These are phyloP conservation scores for Trissolcus basalis DNA, from an alignment of 1,140 invertebrate species.

Conservation along the genomic window DNA sequence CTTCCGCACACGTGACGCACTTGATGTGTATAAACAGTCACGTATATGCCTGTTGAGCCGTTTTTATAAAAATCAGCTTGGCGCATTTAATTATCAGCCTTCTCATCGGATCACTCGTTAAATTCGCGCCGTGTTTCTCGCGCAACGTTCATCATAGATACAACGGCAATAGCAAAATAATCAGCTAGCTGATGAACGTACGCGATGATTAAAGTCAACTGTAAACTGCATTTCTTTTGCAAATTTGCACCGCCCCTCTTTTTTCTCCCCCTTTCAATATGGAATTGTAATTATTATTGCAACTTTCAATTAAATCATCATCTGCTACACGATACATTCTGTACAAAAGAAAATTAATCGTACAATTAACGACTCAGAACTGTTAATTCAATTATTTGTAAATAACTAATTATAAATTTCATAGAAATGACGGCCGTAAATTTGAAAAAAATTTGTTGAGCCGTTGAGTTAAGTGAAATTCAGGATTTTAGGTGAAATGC, in stretches of 20 bases:
- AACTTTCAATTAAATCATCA: too few species aligned
- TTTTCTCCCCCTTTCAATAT: not conserved
- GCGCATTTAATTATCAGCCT: conserved; percentile 53
- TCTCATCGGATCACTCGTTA: conserved; percentile 49
- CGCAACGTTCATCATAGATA: conserved; percentile 41
- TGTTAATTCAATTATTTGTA: too few species aligned
- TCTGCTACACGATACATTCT: too few species aligned
- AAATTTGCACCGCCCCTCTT: conserved; percentile 5
- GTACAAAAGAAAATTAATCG: too few species aligned
- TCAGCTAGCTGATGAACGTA: conserved; percentile 44
- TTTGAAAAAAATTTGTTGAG: too few species aligned
- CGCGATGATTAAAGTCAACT: conserved; percentile 44
- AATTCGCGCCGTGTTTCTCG: conserved; percentile 41
- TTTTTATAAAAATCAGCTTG: conserved; percentile 37
- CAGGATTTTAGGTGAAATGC: too few species aligned
- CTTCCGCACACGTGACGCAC: conserved; percentile 27
- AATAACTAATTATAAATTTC: too few species aligned
- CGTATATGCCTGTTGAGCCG: conserved; percentile 24
- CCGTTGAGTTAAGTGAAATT: too few species aligned
- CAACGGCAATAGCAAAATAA: conserved; percentile 42
- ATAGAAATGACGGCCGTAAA: too few species aligned
- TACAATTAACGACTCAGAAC: too few species aligned
- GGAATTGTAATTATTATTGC: too few species aligned
- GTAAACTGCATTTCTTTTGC: conserved; percentile 16
- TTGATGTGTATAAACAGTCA: conserved; percentile 15